Conservation (phyloP, 2,797 vertebrate genomes). For the Artibeus lituratus region DNA sequence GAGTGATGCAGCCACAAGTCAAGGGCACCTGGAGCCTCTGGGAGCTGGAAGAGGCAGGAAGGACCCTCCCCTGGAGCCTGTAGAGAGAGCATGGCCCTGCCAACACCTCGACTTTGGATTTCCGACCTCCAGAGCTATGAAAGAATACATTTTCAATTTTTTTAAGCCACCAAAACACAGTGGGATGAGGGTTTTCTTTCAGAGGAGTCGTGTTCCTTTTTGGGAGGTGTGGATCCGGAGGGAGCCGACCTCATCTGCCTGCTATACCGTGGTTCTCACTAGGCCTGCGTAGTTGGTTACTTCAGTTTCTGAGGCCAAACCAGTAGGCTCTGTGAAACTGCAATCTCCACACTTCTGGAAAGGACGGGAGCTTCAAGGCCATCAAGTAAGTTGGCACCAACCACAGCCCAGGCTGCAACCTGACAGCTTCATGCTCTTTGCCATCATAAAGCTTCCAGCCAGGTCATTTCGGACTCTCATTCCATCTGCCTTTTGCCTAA, state of each 20-base stretch:
- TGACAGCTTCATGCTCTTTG: neutral
- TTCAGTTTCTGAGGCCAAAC: neutral
- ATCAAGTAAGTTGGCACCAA: neutral
- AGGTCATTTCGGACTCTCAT: no score
- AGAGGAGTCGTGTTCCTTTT: neutral
- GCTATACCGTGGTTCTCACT: neutral
- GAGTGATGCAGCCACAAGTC: neutral
- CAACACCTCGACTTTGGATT: neutral
- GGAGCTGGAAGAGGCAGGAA: neutral
- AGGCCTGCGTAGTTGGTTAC: no score
- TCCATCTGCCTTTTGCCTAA: neutral
- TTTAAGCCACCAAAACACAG: neutral
- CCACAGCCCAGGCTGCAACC: neutral
- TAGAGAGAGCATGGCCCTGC: neutral
- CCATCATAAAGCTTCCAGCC: neutral
- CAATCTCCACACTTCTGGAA: neutral
- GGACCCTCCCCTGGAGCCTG: neutral
- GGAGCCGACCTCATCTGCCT: fast-evolving
- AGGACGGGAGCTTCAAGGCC: neutral
- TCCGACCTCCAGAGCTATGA: neutral
- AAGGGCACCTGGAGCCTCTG: neutral
- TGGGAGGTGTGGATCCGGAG: no score
- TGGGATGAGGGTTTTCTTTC: neutral
- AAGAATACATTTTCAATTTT: neutral
- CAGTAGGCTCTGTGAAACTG: neutral